A percentile compares a stretch with the other conserved stretches of the same genome.
Conservation (phyloP, 1,140 invertebrate genomes). For the Mactra quadrangularis region DNA sequence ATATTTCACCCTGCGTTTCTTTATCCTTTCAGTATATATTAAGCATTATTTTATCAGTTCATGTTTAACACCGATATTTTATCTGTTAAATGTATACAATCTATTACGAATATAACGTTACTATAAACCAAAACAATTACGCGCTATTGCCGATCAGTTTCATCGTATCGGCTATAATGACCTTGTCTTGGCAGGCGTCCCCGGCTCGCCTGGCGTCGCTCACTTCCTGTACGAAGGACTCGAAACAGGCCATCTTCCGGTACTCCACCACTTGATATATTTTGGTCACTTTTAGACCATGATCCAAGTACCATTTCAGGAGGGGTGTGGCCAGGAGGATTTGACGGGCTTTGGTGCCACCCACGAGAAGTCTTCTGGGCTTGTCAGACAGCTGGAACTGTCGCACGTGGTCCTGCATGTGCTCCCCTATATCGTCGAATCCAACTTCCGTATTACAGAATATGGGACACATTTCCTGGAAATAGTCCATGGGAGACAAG, state of each 20-base stretch:
- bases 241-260: slow-evolving; percentile 29
- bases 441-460: slow-evolving; percentile 60
- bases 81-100: no score
- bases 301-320: slow-evolving; percentile 66
- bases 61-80: no score
- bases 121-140: background rate
- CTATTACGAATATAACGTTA: no score
- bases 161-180: slow-evolving; percentile 36
- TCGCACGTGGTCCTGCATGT: slow-evolving; percentile 59
- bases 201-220: slow-evolving; percentile 36
- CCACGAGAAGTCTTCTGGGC: slow-evolving; percentile 58
- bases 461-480: slow-evolving; percentile 64
- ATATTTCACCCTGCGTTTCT: no score
- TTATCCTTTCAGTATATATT: no score
- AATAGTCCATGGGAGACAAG: slow-evolving; percentile 39
- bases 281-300: slow-evolving; percentile 49
- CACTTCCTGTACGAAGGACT: slow-evolving; percentile 16
- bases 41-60: no score
- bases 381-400: slow-evolving; percentile 32
- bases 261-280: slow-evolving; percentile 26
- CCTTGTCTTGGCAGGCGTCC: background rate
- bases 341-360: slow-evolving; percentile 58
- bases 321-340: slow-evolving; percentile 68
- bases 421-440: slow-evolving; percentile 56
- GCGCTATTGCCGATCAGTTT: slow-evolving; percentile 29